Conservation (phyloP, 2,888 invertebrate genomes). For the Drosophila anomalata region DNA sequence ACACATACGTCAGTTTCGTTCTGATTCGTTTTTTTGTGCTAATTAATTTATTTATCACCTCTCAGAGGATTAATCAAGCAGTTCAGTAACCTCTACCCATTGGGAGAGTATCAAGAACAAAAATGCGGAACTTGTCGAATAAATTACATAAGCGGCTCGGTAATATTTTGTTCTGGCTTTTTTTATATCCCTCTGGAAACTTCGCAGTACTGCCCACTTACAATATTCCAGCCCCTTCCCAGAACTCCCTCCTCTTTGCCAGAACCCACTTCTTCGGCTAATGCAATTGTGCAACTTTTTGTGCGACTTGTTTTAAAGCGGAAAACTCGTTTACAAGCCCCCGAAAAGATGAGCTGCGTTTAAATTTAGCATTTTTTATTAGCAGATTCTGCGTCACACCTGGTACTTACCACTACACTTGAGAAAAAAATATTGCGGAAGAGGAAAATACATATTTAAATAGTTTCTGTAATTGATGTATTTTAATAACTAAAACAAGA, state of each 20-base stretch:
- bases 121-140: constrained; percentile 41
- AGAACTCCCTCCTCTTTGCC: neutral
- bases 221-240: neutral
- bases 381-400: constrained; percentile 54
- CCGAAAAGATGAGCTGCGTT: constrained; percentile 35
- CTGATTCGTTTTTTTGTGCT: constrained; percentile 7
- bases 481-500: too few species aligned
- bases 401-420: constrained; percentile 39
- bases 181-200: constrained; percentile 41
- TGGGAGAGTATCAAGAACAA: constrained; percentile 18
- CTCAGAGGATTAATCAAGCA: constrained; percentile 32
- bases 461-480: neutral
- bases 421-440: neutral
- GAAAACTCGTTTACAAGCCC: constrained; percentile 68
- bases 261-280: neutral
- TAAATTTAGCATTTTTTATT: constrained; percentile 71
- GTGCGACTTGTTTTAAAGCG: constrained; percentile 59
- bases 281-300: constrained; percentile 72
- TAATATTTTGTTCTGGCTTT: constrained; percentile 12
- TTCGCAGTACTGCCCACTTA: constrained; percentile 64
- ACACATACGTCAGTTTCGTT: neutral
- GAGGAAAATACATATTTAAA: neutral
- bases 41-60: constrained; percentile 24
- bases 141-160: constrained; percentile 55
- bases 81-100: constrained; percentile 39